Evolutionary conservation across 2,113 vertebrate genomes (phyloP).

Genomic region (Rana temporaria): DNA sequence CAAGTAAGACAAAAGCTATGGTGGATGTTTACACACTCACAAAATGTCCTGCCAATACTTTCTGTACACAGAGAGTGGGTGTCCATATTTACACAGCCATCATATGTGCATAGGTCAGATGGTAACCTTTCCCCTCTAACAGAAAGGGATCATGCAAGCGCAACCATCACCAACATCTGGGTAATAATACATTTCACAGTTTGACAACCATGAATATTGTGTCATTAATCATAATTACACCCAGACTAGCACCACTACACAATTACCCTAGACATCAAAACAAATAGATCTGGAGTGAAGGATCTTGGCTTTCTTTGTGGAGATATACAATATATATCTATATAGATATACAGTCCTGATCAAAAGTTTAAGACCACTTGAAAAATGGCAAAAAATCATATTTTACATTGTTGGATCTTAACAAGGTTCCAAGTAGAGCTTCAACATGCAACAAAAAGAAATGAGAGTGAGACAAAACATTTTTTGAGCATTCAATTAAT

Average conservation of each 20-base stretch:
- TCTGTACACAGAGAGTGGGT: constrained; percentile 27
- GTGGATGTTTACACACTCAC: neutral
- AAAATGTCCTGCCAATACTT: constrained; percentile 33
- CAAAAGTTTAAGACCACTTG: no score
- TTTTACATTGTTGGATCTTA: no score
- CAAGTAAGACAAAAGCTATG: neutral
- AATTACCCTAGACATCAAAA: neutral
- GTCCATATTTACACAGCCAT: constrained; percentile 18
- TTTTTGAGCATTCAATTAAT: no score
- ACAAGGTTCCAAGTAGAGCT: no score
- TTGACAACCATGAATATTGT: neutral
- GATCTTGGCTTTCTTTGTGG: neutral
- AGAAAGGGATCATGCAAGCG: neutral
- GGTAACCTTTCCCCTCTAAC: constrained; percentile 28
- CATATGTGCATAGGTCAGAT: constrained; percentile 20
- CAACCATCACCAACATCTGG: neutral
- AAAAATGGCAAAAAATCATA: no score
- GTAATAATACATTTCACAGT: neutral
- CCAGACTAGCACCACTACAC: neutral
- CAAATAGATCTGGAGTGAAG: neutral
- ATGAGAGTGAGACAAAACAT: no score
- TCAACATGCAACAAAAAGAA: no score
- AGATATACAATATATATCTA: neutral
- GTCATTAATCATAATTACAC: neutral
- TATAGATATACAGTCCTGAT: no score